These are phyloP conservation scores for Andrena cerasifolii DNA, from an alignment of 1,140 invertebrate genomes.

Conservation along the genomic window DNA sequence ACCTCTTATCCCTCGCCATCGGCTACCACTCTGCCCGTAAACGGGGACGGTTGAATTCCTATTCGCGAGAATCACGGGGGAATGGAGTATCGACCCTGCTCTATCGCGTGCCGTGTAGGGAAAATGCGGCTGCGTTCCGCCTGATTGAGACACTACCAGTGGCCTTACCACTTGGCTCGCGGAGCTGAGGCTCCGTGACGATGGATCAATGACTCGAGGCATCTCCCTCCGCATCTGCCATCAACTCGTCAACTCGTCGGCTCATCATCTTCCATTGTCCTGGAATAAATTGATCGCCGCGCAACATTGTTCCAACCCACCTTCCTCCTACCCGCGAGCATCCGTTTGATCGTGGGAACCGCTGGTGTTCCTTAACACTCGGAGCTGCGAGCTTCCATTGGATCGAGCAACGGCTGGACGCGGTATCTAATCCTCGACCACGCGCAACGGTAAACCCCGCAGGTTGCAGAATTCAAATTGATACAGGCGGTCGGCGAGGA, in stretches of 20 bases:
- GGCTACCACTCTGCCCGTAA: slow-evolving; percentile 18
- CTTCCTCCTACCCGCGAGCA: no score
- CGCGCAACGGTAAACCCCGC: slow-evolving; percentile 35
- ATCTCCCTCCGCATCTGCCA: no score
- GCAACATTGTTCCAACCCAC: no score
- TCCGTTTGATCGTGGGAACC: slow-evolving; percentile 42
- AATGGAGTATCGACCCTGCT: not conserved
- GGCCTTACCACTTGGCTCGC: no score
- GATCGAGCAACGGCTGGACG: slow-evolving; percentile 4
- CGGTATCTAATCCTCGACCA: slow-evolving; percentile 9
- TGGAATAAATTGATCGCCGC: no score
- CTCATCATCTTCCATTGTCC: no score
- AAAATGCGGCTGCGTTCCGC: not conserved
- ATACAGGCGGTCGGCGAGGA: slow-evolving; percentile 16
- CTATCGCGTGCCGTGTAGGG: not conserved
- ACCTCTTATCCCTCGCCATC: slow-evolving; percentile 4
- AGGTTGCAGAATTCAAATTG: slow-evolving; percentile 42
- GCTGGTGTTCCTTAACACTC: not conserved
- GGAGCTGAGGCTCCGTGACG: no score
- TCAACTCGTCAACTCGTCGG: no score
- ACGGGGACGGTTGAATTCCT: slow-evolving; percentile 11
- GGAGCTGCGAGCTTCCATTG: no score
- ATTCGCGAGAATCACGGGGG: not conserved
- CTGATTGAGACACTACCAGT: not conserved
- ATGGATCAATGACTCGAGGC: not conserved